Conservation (phyloP, 2,113 vertebrate genomes). For the Clarias magur region DNA sequence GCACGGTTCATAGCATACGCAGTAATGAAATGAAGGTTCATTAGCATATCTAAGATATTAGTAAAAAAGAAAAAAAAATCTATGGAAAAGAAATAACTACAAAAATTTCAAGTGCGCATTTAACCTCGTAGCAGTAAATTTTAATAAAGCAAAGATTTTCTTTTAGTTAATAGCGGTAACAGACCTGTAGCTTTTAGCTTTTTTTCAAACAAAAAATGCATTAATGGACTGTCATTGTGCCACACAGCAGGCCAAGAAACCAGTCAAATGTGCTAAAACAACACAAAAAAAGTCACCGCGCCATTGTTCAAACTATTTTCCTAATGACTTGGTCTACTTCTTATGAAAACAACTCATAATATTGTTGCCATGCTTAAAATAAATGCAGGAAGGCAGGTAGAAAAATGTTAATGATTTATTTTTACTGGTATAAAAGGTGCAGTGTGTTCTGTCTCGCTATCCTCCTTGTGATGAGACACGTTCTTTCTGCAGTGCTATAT, state of each 20-base stretch:
- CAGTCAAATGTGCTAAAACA: slow-evolving; percentile 2
- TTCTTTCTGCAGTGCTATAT: slow-evolving; percentile 70
- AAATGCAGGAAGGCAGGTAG: slow-evolving; percentile 59
- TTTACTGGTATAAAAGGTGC: slow-evolving; percentile 83
- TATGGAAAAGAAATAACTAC: background rate
- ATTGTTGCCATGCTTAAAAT: slow-evolving; percentile 17
- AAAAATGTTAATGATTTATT: slow-evolving; percentile 83
- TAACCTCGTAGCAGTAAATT: background rate
- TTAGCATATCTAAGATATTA: slow-evolving; percentile 33
- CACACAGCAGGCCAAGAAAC: slow-evolving; percentile 3
- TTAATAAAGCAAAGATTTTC: background rate
- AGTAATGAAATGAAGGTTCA: slow-evolving; percentile 67
- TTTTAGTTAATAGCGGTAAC: background rate
- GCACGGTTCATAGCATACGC: slow-evolving; percentile 57
- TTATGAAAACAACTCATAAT: slow-evolving; percentile 50
- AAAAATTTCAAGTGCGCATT: background rate
- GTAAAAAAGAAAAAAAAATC: slow-evolving; percentile 10
- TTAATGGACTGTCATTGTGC: background rate
- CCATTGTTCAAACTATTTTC: background rate
- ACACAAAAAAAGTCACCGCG: background rate
- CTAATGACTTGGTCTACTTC: background rate
- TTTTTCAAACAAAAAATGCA: background rate
- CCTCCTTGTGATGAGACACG: slow-evolving; percentile 67
- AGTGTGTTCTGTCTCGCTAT: slow-evolving; percentile 69
- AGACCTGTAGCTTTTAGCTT: background rate